Evolutionary conservation across 2,113 vertebrate species (phyloP), one percentile per base, ranked within the genome.

Genomic region (Nothocercus julius): DNA sequence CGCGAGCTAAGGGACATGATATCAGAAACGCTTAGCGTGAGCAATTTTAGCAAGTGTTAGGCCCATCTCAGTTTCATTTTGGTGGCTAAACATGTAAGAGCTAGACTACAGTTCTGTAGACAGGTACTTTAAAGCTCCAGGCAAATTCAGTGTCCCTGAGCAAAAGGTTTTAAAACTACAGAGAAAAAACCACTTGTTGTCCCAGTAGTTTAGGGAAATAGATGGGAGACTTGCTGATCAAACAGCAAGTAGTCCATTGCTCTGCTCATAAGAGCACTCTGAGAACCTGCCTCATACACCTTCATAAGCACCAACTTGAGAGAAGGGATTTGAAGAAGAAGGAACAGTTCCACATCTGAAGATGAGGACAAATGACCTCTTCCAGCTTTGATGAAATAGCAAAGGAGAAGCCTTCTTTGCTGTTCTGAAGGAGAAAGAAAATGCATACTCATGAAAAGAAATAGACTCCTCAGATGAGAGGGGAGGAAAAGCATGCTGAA

Each of bases 391-490:
- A 79, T 40, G 66, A 8, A 25, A 58, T 1, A 72, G 81, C 82
- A 61, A 27, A 79, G 28, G 62, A 30, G 62, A 74, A 49, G 64
- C 70, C 62, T 8, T 66, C 32, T 15, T 1, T 51, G 64, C 38
- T 95, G 45, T 36, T 59, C 4, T 40, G 36, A 34, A 45, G 18
- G 32, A 10, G 30, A 32, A 27, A 53, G 14, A 42, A 72, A 24
- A n/a, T 4, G 20, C 1, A n/a, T 0, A 11, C 45, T 36, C 45
- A 36, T 1, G 18, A 22, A 25, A 38, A 49, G 47, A 45, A 42
- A 62, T 0, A 44, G 34, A 30, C 54, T 63, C 68, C 36, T 63
- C 2, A 6, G 58, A 13, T 2, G 2, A 74, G 32, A 7, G 5
- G 5, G 80, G 77, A 80, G 78, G 80, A 38, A 56, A 54, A 67